Conservation (phyloP, 1,140 invertebrate genomes). For the Formica exsecta region DNA sequence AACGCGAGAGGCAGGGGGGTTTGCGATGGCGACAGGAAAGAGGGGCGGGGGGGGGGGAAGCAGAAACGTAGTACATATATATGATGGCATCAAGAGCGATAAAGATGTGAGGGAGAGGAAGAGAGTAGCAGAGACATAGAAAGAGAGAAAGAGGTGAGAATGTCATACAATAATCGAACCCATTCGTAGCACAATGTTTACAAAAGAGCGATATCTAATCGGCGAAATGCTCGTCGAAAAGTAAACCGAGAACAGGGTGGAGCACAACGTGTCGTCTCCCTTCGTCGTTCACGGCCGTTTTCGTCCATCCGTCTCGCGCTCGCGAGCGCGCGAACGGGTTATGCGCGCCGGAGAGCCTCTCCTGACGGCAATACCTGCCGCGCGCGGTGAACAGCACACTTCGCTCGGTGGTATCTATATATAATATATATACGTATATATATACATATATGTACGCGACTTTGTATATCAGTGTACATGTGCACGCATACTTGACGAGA, state of each 20-base stretch:
- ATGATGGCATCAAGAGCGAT: slow-evolving; percentile 43
- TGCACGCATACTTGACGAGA: slow-evolving; percentile 32
- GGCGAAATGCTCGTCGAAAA: slow-evolving; percentile 78
- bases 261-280: slow-evolving; percentile 57
- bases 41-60: background rate
- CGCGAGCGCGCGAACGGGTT: slow-evolving; percentile 56
- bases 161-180: slow-evolving; percentile 75
- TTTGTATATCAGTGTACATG: slow-evolving; percentile 31
- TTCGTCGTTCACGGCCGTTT: slow-evolving; percentile 40
- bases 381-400: slow-evolving; percentile 40
- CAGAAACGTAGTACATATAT: slow-evolving; percentile 23
- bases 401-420: slow-evolving; percentile 32
- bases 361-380: slow-evolving; percentile 58
- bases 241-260: slow-evolving; percentile 78
- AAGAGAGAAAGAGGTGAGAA: slow-evolving; percentile 20
- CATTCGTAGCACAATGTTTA: slow-evolving; percentile 71
- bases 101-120: slow-evolving; percentile 16
- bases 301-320: slow-evolving; percentile 42
- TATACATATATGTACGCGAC: background rate
- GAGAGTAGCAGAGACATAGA: slow-evolving; percentile 9
- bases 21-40: background rate
- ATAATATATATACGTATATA: background rate
- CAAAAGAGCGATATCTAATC: slow-evolving; percentile 82
- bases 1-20: background rate
- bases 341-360: slow-evolving; percentile 68